Base-by-base conservation (phyloP, 2,888 invertebrate genomes). In the Aleiodes alternator region DNA sequence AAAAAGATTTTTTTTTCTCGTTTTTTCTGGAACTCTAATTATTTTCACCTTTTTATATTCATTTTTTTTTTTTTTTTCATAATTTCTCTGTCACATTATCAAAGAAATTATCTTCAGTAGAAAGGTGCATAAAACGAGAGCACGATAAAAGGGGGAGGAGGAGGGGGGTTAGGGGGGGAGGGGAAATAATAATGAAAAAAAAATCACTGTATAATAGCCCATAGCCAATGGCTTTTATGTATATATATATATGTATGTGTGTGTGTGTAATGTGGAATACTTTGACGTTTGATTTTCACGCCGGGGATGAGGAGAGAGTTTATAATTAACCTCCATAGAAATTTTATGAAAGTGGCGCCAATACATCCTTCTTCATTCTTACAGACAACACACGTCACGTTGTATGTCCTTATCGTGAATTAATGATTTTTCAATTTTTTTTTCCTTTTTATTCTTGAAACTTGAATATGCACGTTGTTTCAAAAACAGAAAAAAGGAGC, bases 261-360 rank as follows among this genome's bases (percentile, higher is more conserved):
- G 12, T 61, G n/a, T 9, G 31, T n/a, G 34, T 34, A 31, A 12
- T 38, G 31, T 29, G 16, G 38, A 61, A 61, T 38, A 38, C 61
- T 61, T 61, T 38, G 14, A 23, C 29, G 23, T 29, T 23, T 57
- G 61, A 61, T 61, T 61, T 43, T 43, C 34, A 29, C 43, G n/a
- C 5, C 14, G 11, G n/a, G 16, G 43, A 43, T 43, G 43, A 43
- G 12, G 79, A 81, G 84, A 82, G 80, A 80, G 81, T 80, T 79
- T 66, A 78, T 78, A 83, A 83, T 81, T 80, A 79, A 79, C 79
- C 77, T 76, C 76, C 73, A 75, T 81, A 79, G 81, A 78, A 80
- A 79, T 78, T 38, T 38, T 43, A 84, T 81, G 84, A 84, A 84
- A 84, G 82, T 80, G 81, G 77, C 74, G 72, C 68, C 14, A 70